phyloP scores from a whole-genome alignment of 1,140 invertebrate genomes.

The Sarcophaga peregrina region DNA sequence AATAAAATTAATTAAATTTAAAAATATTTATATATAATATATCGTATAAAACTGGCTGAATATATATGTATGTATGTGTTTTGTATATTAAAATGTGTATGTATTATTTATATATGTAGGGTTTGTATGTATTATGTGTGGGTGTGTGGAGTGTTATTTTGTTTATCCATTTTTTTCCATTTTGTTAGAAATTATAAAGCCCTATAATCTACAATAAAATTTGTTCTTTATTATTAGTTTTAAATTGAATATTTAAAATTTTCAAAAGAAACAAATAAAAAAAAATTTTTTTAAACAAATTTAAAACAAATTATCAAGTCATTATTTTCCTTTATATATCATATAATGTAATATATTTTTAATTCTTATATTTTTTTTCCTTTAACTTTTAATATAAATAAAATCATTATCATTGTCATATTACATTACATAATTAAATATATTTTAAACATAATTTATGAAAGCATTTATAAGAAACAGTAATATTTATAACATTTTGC shows the following conservation, averaged over 20 bases:
- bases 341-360: too few species aligned
- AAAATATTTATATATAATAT: conserved; percentile 17
- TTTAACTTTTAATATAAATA: too few species aligned
- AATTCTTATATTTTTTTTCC: neutral
- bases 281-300: conserved; percentile 15
- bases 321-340: neutral
- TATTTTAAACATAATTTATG: neutral
- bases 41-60: conserved; percentile 27
- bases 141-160: neutral
- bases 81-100: too few species aligned
- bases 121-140: neutral
- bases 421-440: neutral
- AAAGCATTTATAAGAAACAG: neutral
- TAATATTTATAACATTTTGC: neutral
- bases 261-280: neutral
- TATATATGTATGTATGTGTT: neutral
- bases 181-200: conserved; percentile 24
- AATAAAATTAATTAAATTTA: conserved; percentile 13
- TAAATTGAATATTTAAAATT: conserved; percentile 30
- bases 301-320: conserved; percentile 4
- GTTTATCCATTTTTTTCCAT: neutral
- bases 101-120: neutral
- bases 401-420: too few species aligned
- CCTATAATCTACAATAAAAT: conserved; percentile 8
- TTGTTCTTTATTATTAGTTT: conserved; percentile 32